These are phyloP conservation scores for Rostratula benghalensis DNA, from an alignment of 2,113 vertebrate genomes.

Conservation along the genomic window DNA sequence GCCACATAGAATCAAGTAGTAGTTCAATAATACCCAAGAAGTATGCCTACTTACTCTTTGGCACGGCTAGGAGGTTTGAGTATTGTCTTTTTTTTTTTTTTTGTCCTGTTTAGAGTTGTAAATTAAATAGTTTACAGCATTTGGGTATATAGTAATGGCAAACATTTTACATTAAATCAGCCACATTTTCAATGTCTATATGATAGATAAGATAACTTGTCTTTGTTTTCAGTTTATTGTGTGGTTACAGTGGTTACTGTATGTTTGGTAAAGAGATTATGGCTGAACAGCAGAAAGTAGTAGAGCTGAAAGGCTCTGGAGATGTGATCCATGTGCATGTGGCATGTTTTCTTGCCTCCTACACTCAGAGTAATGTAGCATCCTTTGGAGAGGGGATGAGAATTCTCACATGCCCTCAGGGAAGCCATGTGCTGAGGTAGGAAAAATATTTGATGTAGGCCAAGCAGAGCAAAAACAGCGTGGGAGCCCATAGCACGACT, in stretches of 20 bases:
- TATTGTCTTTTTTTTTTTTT: neutral
- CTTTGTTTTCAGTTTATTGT: neutral
- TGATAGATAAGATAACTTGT: neutral
- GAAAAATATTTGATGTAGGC: neutral
- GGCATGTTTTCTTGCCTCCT: neutral
- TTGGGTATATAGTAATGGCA: neutral
- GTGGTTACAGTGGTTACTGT: neutral
- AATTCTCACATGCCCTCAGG: neutral
- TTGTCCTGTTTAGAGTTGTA: neutral
- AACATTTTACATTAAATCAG: neutral
- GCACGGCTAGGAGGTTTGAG: neutral
- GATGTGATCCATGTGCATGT: neutral
- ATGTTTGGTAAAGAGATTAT: neutral
- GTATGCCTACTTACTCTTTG: neutral
- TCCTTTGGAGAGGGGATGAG: neutral
- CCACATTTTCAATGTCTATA: neutral
- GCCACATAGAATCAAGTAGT: neutral
- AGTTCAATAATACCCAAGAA: neutral
- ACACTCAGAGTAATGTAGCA: neutral
- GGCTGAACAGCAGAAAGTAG: neutral
- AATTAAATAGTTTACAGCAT: neutral
- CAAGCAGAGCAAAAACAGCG: neutral
- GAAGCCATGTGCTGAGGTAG: neutral
- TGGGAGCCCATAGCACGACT: neutral
- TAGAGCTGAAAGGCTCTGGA: neutral